Base-by-base conservation (phyloP, 2,888 invertebrate genomes). In the Apamea epomidion region DNA sequence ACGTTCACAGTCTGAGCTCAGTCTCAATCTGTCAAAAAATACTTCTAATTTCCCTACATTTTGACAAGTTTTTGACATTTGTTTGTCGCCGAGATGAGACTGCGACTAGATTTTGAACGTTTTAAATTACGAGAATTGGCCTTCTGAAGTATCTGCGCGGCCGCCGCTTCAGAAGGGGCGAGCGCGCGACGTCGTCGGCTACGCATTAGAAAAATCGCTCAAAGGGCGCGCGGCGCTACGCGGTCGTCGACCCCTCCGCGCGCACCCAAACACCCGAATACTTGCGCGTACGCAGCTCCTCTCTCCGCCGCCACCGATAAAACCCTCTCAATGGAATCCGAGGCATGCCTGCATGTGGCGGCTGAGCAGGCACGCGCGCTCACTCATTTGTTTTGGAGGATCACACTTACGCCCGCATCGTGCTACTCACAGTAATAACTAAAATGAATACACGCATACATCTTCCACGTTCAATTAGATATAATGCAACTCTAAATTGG, bases 261-360 rank as follows among this genome's bases (percentile, higher is more conserved):
- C 89, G 91, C 92, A 91, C 92, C 92, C 92, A 92, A 94, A 95
- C 94, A 94, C 91, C 94, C 94, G 92, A 96, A 96, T 96, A 95
- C 94, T 94, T 95, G 92, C 93, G 95, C 96, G 95, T 96, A 94
- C 95, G 94, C 93, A 92, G 92, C 93, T 93, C 93, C 92, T 91
- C 92, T 91, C 89, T 82, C 86, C 90, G 85, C 88, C 82, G 88
- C 90, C 84, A 81, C 87, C 88, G 90, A 91, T 90, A 93, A 93
- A 93, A 92, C 93, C 92, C 94, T 93, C 92, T 92, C 91, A 92
- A 92, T 92, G 94, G 94, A 93, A 94, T 95, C 93, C 90, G 89
- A 91, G 88, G 93, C 92, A 92, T 92, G 93, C 91, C 83, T 91
- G 91, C 91, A 92, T 92, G 91, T 91, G 90, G 87, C 91, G 88